A percentile compares a stretch with the other conserved stretches of the same genome.
Conservation (phyloP, 2,113 vertebrate species). For the Cheilinus undulatus region DNA sequence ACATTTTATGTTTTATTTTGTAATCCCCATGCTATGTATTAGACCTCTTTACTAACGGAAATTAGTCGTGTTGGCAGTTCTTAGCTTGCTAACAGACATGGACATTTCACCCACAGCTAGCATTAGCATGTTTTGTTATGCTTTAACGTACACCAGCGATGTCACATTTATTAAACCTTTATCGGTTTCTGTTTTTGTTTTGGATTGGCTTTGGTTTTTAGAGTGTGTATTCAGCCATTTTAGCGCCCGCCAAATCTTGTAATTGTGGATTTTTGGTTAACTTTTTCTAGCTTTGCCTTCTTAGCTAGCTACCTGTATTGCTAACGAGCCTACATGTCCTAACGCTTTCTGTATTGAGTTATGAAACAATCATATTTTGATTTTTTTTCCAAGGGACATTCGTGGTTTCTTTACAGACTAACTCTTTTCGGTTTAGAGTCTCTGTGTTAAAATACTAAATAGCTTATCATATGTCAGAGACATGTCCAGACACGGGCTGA, state of each 20-base stretch:
- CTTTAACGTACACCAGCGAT: background rate
- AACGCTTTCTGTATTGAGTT: background rate
- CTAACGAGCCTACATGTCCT: slow-evolving; percentile 17
- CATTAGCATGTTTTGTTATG: slow-evolving; percentile 53
- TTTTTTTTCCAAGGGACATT: too few relatives aligned
- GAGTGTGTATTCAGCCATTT: background rate
- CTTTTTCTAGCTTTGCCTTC: slow-evolving; percentile 19
- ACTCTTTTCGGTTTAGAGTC: background rate
- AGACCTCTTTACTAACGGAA: background rate
- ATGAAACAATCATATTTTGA: background rate
- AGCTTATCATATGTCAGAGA: too few relatives aligned
- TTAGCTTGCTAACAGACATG: slow-evolving; percentile 29
- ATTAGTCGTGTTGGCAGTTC: slow-evolving; percentile 1
- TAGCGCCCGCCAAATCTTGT: background rate
- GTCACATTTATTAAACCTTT: background rate
- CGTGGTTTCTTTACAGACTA: too few relatives aligned
- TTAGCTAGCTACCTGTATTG: slow-evolving; percentile 3
- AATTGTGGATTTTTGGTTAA: slow-evolving; percentile 24
- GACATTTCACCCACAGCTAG: slow-evolving; percentile 55
- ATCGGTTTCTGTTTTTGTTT: background rate
- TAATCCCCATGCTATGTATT: background rate
- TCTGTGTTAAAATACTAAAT: background rate
- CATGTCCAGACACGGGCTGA: background rate
- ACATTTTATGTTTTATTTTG: background rate
- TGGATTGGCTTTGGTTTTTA: background rate